Conservation (phyloP, 2,797 vertebrate genomes). For the Sternarchorhynchus goeldii region DNA sequence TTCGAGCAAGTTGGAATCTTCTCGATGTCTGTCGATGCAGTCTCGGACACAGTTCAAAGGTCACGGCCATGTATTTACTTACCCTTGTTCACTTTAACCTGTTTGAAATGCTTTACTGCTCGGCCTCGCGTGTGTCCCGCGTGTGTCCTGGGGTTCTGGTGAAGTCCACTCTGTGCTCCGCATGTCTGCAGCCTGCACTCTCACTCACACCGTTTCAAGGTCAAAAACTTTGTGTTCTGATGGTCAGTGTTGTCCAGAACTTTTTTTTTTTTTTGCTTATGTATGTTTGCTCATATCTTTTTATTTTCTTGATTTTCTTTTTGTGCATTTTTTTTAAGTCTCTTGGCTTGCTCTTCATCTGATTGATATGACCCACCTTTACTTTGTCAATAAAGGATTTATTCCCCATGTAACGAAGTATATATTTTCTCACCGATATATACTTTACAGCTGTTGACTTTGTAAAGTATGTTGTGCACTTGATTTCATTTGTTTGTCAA, state of each 20-base stretch:
- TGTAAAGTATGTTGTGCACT: conserved; percentile 86
- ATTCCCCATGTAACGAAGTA: conserved; percentile 67
- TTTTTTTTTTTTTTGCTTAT: conserved; percentile 24
- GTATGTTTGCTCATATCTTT: conserved; percentile 39
- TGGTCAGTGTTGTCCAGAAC: conserved; percentile 65
- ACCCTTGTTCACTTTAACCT: conserved; percentile 1
- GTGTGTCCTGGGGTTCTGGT: conserved; percentile 58
- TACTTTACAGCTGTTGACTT: conserved; percentile 82
- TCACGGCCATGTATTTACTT: neutral
- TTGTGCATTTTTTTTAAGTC: conserved; percentile 37
- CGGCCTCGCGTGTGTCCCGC: conserved; percentile 10
- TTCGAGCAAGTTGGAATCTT: conserved; percentile 22
- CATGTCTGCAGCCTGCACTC: conserved; percentile 64
- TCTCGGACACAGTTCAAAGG: neutral
- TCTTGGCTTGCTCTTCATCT: conserved; percentile 52
- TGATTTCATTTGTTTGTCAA: conserved; percentile 73
- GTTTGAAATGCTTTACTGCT: neutral
- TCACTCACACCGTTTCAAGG: conserved; percentile 60
- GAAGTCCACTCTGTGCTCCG: conserved; percentile 77
- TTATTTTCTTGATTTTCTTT: conserved; percentile 49
- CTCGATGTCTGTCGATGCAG: conserved; percentile 2
- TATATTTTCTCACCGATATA: conserved; percentile 80
- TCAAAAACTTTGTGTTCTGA: conserved; percentile 69
- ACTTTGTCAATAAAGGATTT: conserved; percentile 67
- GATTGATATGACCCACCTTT: conserved; percentile 69